Evolutionary conservation across 2,888 invertebrate species (phyloP).

Genomic region (Phengaris alcon): DNA sequence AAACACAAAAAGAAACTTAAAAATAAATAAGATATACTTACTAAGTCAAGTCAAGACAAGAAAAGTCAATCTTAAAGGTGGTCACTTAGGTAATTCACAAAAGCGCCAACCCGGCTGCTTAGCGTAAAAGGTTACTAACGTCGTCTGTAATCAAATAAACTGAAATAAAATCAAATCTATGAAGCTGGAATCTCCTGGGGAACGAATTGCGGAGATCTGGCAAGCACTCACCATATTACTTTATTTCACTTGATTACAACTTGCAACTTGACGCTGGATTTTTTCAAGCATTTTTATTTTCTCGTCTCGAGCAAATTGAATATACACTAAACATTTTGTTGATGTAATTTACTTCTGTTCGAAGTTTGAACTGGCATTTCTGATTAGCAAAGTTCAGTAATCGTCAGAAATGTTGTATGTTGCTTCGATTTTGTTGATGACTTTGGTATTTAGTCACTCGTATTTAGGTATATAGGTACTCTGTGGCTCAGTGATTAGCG

Average conservation of each 20-base stretch:
- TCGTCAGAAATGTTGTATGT: not conserved
- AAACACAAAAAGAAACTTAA: too few relatives aligned
- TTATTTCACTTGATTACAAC: conserved; percentile 44
- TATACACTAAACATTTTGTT: conserved; percentile 25
- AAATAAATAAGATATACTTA: too few relatives aligned
- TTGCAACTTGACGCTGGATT: conserved; percentile 33
- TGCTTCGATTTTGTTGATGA: not conserved
- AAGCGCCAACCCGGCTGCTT: not conserved
- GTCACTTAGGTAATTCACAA: not conserved
- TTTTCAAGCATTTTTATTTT: conserved; percentile 26
- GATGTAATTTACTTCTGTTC: not conserved
- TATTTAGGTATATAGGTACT: too few relatives aligned
- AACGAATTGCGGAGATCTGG: conserved; percentile 46
- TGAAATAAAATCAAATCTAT: conserved; percentile 45
- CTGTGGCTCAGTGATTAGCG: too few relatives aligned
- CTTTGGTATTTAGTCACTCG: not conserved
- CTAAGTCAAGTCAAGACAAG: too few relatives aligned
- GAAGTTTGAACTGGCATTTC: not conserved
- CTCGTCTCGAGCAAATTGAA: conserved; percentile 21
- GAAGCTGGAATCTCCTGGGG: conserved; percentile 42
- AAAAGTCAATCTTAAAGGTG: too few relatives aligned
- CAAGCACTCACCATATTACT: conserved; percentile 50
- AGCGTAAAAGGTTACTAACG: conserved; percentile 15
- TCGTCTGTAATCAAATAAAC: conserved; percentile 30
- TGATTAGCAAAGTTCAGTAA: conserved; percentile 1